Percentiles rank a stretch among this genome's conserved stretches.
Evolutionary conservation across 2,888 invertebrate genomes (phyloP).

Genomic region (Aplocera efformata): DNA sequence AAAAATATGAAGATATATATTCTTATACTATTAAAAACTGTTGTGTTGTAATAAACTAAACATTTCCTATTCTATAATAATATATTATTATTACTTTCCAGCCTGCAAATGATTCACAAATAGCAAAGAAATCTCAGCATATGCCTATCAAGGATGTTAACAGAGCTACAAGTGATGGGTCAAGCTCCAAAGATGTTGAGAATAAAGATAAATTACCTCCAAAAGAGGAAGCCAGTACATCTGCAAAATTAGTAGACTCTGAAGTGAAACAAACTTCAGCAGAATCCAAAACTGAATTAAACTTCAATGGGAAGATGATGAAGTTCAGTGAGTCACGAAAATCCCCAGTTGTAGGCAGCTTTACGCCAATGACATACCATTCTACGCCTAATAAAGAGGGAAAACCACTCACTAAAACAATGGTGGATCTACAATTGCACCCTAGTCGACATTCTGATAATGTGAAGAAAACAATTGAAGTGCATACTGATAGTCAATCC

Average conservation of each 20-base stretch:
- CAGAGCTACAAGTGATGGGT: conserved; percentile 49
- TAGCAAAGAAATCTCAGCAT: conserved; percentile 46
- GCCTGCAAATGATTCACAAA: conserved; percentile 51
- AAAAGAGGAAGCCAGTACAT: conserved; percentile 35
- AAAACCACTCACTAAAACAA: conserved; percentile 69
- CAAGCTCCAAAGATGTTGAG: conserved; percentile 47
- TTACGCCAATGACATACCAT: conserved; percentile 67
- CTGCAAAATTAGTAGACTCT: conserved; percentile 34
- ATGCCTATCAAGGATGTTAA: conserved; percentile 56
- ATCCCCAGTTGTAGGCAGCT: conserved; percentile 65
- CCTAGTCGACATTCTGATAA: conserved; percentile 69
- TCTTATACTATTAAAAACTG: too few species aligned
- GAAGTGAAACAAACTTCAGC: conserved; percentile 41
- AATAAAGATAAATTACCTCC: conserved; percentile 36
- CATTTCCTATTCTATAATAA: too few species aligned
- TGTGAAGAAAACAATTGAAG: conserved; percentile 71
- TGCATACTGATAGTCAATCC: conserved; percentile 55
- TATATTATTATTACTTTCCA: conserved; percentile 50
- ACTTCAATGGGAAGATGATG: conserved; percentile 60
- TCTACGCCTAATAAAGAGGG: conserved; percentile 74
- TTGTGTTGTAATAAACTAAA: too few species aligned
- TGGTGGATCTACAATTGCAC: conserved; percentile 69
- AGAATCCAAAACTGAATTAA: conserved; percentile 55
- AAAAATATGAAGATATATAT: too few species aligned
- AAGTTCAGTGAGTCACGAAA: conserved; percentile 67